Percentiles rank a stretch among this genome's conserved stretches.
phyloP scores from a whole-genome alignment of 2,888 invertebrate species.

The Tipula confusa region DNA sequence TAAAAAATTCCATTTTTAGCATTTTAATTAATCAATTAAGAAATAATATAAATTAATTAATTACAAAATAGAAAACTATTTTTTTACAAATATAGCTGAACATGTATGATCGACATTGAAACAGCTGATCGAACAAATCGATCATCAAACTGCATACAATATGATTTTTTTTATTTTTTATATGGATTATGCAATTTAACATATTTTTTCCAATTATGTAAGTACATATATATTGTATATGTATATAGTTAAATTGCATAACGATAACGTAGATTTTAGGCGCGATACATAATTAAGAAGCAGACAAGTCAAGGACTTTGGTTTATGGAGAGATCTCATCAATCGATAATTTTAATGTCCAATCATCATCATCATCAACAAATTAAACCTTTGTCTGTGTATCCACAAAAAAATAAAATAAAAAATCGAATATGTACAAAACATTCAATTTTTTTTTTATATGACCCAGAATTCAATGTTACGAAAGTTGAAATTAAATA shows the following conservation, averaged over 20 bases:
- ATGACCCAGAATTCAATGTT: slow-evolving; percentile 30
- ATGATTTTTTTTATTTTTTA: no score
- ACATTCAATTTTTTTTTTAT: not conserved
- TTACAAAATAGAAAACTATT: not conserved
- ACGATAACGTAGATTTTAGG: not conserved
- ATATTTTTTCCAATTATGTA: not conserved
- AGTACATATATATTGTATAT: not conserved
- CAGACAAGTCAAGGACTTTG: not conserved
- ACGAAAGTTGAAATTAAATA: slow-evolving; percentile 28
- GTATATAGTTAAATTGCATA: not conserved
- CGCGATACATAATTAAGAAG: not conserved
- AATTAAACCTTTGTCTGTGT: not conserved
- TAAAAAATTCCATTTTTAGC: not conserved
- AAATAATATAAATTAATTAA: slow-evolving; percentile 6
- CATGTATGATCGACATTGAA: not conserved
- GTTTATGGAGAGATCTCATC: not conserved
- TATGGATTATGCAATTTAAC: not conserved
- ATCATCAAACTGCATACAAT: not conserved
- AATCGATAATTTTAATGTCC: not conserved
- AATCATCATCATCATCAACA: not conserved
- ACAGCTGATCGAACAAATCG: not conserved
- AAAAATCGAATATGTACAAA: not conserved
- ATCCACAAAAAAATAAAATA: no score
- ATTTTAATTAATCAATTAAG: not conserved
- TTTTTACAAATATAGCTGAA: not conserved